Evolutionary conservation across 2,113 vertebrate species (phyloP).

Genomic region (Cavia aperea): DNA sequence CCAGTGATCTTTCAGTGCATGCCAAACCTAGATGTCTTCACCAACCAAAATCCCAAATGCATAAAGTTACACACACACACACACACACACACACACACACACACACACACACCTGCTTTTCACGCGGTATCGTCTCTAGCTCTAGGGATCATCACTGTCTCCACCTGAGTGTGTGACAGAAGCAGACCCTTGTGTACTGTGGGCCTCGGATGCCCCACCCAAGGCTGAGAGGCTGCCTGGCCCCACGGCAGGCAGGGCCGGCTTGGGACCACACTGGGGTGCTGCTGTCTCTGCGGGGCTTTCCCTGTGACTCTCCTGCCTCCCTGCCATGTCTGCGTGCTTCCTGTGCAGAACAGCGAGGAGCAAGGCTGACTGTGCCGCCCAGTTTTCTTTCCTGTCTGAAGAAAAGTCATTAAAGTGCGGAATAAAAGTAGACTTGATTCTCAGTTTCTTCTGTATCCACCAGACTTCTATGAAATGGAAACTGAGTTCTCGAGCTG

Average conservation of each 20-base stretch:
- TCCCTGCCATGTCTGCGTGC: neutral
- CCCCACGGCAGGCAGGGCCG: conserved; percentile 2
- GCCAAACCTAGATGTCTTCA: neutral
- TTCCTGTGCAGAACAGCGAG: conserved; percentile 17
- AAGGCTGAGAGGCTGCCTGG: neutral
- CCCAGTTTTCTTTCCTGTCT: neutral
- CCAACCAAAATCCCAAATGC: neutral
- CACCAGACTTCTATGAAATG: neutral
- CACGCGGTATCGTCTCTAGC: neutral
- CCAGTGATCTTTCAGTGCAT: neutral
- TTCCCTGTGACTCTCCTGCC: neutral
- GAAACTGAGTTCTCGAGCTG: neutral
- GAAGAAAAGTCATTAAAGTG: conserved; percentile 6
- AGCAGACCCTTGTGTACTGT: conserved; percentile 47
- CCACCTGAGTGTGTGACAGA: conserved; percentile 9
- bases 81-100: no score
- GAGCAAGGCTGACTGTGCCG: neutral
- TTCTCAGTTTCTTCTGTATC: neutral
- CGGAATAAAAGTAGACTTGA: neutral
- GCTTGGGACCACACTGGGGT: conserved; percentile 33
- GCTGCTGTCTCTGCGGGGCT: neutral
- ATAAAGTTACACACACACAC: neutral
- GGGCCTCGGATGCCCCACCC: conserved; percentile 14
- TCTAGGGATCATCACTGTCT: conserved; percentile 18
- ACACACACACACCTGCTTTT: neutral